phyloP scores from a whole-genome alignment of 2,113 vertebrate genomes.

The Tupaia chinensis region DNA sequence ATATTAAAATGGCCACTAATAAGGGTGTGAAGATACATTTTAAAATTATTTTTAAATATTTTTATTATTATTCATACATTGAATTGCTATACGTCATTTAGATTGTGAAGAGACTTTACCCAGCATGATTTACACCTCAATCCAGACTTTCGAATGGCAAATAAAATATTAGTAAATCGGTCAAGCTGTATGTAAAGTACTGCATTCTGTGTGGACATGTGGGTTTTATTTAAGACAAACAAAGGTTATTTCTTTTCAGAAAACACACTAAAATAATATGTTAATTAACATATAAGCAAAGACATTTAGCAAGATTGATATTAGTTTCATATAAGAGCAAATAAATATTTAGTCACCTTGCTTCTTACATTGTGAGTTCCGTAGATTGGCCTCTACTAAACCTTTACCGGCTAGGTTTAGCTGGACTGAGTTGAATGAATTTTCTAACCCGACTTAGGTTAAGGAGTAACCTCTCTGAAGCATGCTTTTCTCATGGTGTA shows the following conservation, averaged over 20 bases:
- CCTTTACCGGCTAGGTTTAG: neutral
- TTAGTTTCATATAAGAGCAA: neutral
- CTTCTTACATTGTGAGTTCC: neutral
- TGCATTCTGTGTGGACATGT: neutral
- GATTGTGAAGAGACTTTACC: too few species aligned
- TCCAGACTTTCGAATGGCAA: neutral
- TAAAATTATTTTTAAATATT: conserved; percentile 33
- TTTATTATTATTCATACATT: neutral
- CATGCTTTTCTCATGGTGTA: neutral
- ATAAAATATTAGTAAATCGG: conserved; percentile 6
- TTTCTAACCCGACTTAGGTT: neutral
- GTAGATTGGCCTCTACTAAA: neutral
- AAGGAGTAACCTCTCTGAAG: neutral
- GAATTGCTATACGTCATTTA: too few species aligned
- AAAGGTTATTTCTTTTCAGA: neutral
- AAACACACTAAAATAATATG: conserved; percentile 6
- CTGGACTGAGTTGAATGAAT: neutral
- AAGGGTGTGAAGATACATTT: conserved; percentile 43
- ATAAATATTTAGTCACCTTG: neutral
- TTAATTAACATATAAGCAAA: conserved; percentile 6
- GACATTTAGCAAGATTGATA: neutral
- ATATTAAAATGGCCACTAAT: conserved; percentile 67
- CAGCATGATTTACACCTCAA: too few species aligned
- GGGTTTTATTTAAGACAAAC: neutral
- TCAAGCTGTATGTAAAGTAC: neutral